Base-by-base conservation (phyloP, 2,888 invertebrate genomes). In the Saturnia japonica region DNA sequence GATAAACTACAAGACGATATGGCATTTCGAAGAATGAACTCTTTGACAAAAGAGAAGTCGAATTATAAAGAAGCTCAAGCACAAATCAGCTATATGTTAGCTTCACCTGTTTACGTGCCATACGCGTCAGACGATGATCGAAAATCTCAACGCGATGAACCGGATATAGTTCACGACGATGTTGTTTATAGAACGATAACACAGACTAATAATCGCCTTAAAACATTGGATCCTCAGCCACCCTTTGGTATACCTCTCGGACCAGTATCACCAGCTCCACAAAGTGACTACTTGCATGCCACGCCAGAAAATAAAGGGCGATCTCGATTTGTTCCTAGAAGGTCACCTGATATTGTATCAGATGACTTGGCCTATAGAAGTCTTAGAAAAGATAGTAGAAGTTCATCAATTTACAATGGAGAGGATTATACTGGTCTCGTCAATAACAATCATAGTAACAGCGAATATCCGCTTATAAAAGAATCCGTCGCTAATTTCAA, bases 221-320 rank as follows among this genome's bases (percentile, higher is more conserved):
- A 96, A 85, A 95, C 96, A 9, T 83, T 95, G 4, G 98, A 98
- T 70, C 97, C 97, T 22, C 98, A 98, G 83, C 98, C 97, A 54
- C 98, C 97, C 1, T 98, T 98, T 85, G 98, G 98, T 28, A 98
- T 98, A 82, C 98, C 98, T 0, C 87, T 98, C 54, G 97, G 97
- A 2, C 98, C 98, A 16, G 96, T 98, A 34, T 95, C 97, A 0
- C 96, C 96, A 1, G 96, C 97, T 8, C 95, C 97, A 0, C 96
- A 96, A 73, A 97, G 96, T 78, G 98, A 98, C 86, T 98, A 98
- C 83, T 93, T 98, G 71, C 97, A 98, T 84, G 96, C 96, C 1
- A 95, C 95, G 19, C 96, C 97, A 4, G 95, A 95, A 80, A 95
- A 91, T 71, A 94, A 94, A 76, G 89, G 89, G 16, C 94, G 96